phyloP scores from a whole-genome alignment of 2,797 vertebrate species.

The Stomatorhinus walkeri region DNA sequence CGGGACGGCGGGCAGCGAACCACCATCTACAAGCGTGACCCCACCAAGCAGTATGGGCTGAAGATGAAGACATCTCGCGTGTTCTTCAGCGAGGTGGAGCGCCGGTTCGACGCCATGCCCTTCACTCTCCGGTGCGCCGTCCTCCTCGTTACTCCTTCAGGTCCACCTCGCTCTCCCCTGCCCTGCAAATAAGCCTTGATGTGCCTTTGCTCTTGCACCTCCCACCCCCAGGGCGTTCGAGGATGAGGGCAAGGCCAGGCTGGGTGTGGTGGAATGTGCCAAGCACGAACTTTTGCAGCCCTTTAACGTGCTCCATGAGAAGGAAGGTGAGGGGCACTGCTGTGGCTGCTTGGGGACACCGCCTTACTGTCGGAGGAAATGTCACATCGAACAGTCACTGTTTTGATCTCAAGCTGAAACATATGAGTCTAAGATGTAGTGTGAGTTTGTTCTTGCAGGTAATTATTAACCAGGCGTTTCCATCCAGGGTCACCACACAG shows the following conservation, averaged over 20 bases:
- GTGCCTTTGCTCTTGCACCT: background rate
- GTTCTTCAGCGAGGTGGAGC: constrained; percentile 95
- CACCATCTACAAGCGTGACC: constrained; percentile 95
- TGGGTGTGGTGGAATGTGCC: constrained; percentile 93
- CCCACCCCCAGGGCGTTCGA: constrained; percentile 74
- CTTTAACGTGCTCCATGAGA: constrained; percentile 92
- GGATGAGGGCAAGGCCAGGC: constrained; percentile 88
- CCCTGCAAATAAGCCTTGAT: background rate
- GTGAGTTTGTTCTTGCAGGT: background rate
- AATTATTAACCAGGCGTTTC: background rate
- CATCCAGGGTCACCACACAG: background rate
- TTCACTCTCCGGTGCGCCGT: constrained; percentile 82
- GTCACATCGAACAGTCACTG: background rate
- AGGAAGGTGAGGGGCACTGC: constrained; percentile 72
- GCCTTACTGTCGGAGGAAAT: background rate
- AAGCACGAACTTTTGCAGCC: constrained; percentile 94
- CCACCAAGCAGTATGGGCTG: constrained; percentile 89
- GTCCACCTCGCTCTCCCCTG: background rate
- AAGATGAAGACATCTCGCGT: constrained; percentile 98
- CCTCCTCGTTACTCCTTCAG: background rate
- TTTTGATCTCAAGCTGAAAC: background rate
- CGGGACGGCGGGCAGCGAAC: constrained; percentile 91
- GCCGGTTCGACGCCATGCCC: constrained; percentile 91
- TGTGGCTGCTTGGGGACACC: background rate
- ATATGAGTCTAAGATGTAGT: background rate